These are phyloP conservation scores for Lamprologus tigripictilis DNA, from an alignment of 2,113 vertebrate species.

Conservation along the genomic window DNA sequence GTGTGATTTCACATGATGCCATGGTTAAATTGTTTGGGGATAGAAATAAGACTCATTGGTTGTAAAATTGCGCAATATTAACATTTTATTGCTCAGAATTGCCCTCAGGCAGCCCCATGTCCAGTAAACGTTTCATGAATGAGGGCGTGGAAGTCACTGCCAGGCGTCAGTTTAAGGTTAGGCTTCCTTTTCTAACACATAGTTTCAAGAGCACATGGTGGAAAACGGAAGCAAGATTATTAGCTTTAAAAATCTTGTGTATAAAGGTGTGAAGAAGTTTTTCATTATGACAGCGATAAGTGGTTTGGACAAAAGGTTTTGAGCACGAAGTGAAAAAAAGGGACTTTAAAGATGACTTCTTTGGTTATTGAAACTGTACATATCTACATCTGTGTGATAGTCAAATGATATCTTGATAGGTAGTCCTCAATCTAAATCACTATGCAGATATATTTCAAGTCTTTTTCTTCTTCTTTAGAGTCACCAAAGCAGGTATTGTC, in stretches of 20 bases:
- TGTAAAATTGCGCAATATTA: not conserved
- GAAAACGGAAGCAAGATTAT: not conserved
- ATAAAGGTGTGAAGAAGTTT: not conserved
- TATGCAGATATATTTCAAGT: not conserved
- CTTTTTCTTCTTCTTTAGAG: not conserved
- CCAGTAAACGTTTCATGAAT: not conserved
- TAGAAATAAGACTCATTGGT: not conserved
- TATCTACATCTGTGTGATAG: not conserved
- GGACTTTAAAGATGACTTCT: not conserved
- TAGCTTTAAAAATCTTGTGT: not conserved
- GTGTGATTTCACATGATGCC: not conserved
- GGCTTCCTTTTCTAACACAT: not conserved
- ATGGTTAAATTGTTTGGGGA: not conserved
- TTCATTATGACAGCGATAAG: not conserved
- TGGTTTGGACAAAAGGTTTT: not conserved
- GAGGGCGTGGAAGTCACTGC: not conserved
- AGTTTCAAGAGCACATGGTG: accelerated
- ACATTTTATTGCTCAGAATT: not conserved
- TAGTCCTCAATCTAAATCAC: not conserved
- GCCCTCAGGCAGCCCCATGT: not conserved
- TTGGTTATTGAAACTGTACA: not conserved
- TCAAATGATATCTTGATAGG: not conserved
- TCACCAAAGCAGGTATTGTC: not conserved
- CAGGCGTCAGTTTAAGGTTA: not conserved
- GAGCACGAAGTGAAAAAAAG: not conserved